These are phyloP conservation scores for Dryococelus australis DNA, from an alignment of 2,888 invertebrate genomes.

Conservation along the genomic window DNA sequence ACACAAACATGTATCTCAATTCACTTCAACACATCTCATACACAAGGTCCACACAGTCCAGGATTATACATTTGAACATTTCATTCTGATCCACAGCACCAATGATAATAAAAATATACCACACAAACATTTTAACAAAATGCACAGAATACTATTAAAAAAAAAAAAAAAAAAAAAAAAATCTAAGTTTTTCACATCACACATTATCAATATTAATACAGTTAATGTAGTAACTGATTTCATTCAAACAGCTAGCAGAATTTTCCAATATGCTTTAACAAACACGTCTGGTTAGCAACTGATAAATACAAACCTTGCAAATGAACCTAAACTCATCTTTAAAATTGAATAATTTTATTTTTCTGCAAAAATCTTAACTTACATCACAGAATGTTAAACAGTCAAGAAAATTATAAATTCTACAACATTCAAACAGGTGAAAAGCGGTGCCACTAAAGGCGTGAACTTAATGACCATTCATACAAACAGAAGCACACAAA, in stretches of 20 bases:
- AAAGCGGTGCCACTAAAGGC: background rate
- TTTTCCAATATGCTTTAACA: background rate
- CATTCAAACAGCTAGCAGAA: background rate
- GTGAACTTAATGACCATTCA: background rate
- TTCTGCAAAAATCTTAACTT: background rate
- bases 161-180: background rate
- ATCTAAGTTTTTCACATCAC: background rate
- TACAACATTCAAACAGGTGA: background rate
- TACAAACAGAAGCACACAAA: background rate
- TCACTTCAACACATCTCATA: background rate
- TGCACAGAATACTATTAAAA: background rate
- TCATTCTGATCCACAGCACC: conserved; percentile 19
- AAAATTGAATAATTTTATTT: background rate
- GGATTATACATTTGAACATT: background rate
- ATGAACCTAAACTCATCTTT: background rate
- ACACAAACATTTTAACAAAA: background rate
- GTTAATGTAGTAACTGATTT: background rate
- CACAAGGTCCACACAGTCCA: background rate
- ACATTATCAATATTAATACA: background rate
- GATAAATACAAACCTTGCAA: conserved; percentile 34
- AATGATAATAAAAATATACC: conserved; percentile 23
- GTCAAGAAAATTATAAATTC: background rate
- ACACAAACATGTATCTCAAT: background rate
- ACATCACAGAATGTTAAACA: background rate
- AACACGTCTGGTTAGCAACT: conserved; percentile 34